These are phyloP conservation scores for Sinocyclocheilus anshuiensis DNA, from an alignment of 2,113 vertebrate species.

Conservation along the genomic window DNA sequence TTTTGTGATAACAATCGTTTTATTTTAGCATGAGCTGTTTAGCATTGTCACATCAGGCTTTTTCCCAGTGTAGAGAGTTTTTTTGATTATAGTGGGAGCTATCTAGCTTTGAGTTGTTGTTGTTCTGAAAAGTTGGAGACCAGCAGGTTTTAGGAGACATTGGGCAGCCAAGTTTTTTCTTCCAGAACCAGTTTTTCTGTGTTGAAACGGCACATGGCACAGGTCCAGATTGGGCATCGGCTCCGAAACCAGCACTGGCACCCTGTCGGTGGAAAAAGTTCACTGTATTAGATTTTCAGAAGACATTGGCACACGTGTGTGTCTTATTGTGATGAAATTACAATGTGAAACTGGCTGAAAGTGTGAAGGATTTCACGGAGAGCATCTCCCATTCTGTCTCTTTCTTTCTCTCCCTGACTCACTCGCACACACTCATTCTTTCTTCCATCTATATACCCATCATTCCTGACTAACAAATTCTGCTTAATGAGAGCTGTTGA, in stretches of 20 bases:
- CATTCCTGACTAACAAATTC: constrained; percentile 50
- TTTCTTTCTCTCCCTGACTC: constrained; percentile 3
- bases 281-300: neutral
- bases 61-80: neutral
- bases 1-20: neutral
- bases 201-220: neutral
- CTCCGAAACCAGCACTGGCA: constrained; percentile 8
- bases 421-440: constrained; percentile 2
- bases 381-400: constrained; percentile 22
- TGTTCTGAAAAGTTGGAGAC: neutral
- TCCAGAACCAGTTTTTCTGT: neutral
- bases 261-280: constrained; percentile 12
- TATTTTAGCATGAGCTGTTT: neutral
- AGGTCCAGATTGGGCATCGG: constrained; percentile 11
- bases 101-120: neutral
- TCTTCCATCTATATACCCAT: constrained; percentile 44
- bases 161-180: neutral
- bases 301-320: neutral
- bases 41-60: neutral
- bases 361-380: constrained; percentile 23
- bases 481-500: constrained; percentile 47
- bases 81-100: neutral
- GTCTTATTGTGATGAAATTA: constrained; percentile 38
- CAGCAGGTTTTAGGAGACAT: neutral
- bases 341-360: neutral